Evolutionary conservation across 1,140 invertebrate genomes (phyloP).

Genomic region (Drosophila nigrodunni): DNA sequence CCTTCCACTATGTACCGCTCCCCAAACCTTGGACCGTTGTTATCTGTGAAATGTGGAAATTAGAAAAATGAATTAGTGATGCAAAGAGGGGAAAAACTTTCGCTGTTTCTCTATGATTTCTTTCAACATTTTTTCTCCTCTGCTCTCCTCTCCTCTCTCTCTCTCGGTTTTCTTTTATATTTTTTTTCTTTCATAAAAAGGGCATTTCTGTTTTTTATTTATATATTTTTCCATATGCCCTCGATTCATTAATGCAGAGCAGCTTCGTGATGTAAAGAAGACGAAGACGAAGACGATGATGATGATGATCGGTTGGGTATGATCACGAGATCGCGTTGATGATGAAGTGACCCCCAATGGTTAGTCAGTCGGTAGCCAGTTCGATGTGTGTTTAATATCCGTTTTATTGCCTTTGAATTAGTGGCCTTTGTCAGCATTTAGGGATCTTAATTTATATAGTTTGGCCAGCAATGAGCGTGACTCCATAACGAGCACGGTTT

Average conservation of each 20-base stretch:
- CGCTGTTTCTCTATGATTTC: conserved; percentile 41
- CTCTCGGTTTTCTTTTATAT: conserved; percentile 36
- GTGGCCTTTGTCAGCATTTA: conserved; percentile 80
- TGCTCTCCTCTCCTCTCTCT: background rate
- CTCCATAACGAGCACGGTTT: conserved; percentile 72
- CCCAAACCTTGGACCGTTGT: conserved; percentile 23
- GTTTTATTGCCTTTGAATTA: conserved; percentile 82
- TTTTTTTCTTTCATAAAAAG: conserved; percentile 66
- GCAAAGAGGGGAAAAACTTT: conserved; percentile 37
- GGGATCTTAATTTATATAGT: conserved; percentile 79
- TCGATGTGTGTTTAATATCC: conserved; percentile 82
- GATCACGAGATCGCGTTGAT: conserved; percentile 1
- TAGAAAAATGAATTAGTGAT: conserved; percentile 78
- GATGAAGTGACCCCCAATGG: conserved; percentile 5
- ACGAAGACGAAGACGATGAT: background rate
- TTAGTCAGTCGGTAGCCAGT: conserved; percentile 65
- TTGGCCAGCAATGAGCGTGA: conserved; percentile 70
- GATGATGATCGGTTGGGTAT: background rate
- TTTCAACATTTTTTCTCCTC: conserved; percentile 48
- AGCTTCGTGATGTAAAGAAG: conserved; percentile 6
- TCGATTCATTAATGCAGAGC: conserved; percentile 42
- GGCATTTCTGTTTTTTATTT: conserved; percentile 16
- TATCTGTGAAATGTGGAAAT: conserved; percentile 72
- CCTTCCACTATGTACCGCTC: background rate
- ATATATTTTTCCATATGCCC: conserved; percentile 49